Percentiles rank a stretch among this genome's conserved stretches.
Conservation (phyloP, 2,888 invertebrate species). For the Xanthorhoe designata region DNA sequence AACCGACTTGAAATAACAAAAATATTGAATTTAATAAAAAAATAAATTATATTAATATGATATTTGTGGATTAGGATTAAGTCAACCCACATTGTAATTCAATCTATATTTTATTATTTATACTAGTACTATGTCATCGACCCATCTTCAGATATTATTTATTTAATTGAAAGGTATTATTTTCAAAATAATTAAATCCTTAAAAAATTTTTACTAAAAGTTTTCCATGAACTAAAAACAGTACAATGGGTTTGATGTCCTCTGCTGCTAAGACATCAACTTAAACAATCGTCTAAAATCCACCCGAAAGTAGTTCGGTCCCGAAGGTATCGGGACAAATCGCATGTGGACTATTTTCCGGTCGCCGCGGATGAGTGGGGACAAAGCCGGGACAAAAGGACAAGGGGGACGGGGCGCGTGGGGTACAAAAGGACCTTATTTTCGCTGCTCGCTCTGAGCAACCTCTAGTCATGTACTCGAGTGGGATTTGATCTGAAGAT, state of each 20-base stretch:
- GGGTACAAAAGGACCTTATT: slow-evolving; percentile 36
- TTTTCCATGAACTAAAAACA: not conserved
- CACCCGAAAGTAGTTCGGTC: slow-evolving; percentile 36
- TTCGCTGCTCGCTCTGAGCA: slow-evolving; percentile 33
- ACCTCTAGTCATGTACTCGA: slow-evolving; percentile 43
- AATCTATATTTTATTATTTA: too few species aligned
- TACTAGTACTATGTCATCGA: too few species aligned
- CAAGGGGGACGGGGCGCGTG: slow-evolving; percentile 5
- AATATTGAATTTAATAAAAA: too few species aligned
- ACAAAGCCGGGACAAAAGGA: slow-evolving; percentile 23
- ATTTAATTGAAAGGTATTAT: too few species aligned
- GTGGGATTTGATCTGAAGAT: slow-evolving; percentile 41
- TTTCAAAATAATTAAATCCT: too few species aligned
- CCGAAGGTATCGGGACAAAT: slow-evolving; percentile 36
- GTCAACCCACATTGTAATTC: too few species aligned
- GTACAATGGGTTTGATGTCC: not conserved
- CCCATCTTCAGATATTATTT: too few species aligned
- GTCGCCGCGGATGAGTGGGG: slow-evolving; percentile 35
- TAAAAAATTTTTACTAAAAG: too few species aligned
- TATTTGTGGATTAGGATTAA: too few species aligned
- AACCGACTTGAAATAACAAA: too few species aligned
- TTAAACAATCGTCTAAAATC: slow-evolving; percentile 12
- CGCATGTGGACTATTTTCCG: slow-evolving; percentile 43
- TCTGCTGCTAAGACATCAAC: slow-evolving; percentile 3
- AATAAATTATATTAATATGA: too few species aligned